These are phyloP conservation scores for Euplagia quadripunctaria DNA, from an alignment of 2,888 invertebrate species.

Conservation along the genomic window DNA sequence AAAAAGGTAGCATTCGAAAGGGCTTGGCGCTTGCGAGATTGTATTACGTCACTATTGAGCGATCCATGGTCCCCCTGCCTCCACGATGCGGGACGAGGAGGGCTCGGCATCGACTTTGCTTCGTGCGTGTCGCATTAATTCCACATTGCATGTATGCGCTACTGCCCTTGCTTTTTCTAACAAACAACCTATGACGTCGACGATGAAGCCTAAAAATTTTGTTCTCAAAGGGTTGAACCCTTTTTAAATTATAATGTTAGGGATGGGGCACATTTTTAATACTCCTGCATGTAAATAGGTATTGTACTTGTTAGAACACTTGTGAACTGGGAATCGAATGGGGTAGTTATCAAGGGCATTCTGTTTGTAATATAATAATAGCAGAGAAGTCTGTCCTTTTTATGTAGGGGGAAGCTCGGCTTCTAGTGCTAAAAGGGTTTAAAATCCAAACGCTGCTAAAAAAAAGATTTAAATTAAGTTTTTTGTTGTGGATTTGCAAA, in stretches of 20 bases:
- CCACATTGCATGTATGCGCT: constrained; percentile 65
- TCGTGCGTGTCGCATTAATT: constrained; percentile 62
- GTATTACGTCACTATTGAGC: constrained; percentile 80
- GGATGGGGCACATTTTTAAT: constrained; percentile 84
- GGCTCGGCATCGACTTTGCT: constrained; percentile 51
- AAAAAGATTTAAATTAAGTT: neutral
- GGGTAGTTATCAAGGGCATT: constrained; percentile 85
- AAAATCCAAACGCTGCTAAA: neutral
- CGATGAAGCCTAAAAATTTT: constrained; percentile 65
- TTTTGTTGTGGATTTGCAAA: neutral
- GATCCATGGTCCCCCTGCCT: constrained; percentile 61
- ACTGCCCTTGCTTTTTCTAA: constrained; percentile 73
- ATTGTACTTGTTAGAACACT: constrained; percentile 85
- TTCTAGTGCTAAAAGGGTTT: constrained; percentile 44
- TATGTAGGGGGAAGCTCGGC: constrained; percentile 67
- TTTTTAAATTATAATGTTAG: constrained; percentile 72
- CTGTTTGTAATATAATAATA: constrained; percentile 83
- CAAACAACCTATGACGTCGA: constrained; percentile 72
- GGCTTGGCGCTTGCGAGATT: constrained; percentile 79
- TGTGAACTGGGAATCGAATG: constrained; percentile 78
- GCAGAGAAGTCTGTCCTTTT: constrained; percentile 74
- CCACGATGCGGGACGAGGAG: constrained; percentile 52
- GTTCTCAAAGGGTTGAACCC: constrained; percentile 85
- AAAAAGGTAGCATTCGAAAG: constrained; percentile 84
- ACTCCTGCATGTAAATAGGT: constrained; percentile 84